Evolutionary conservation across 2,113 vertebrate species (phyloP).

Genomic region (Lophius piscatorius): DNA sequence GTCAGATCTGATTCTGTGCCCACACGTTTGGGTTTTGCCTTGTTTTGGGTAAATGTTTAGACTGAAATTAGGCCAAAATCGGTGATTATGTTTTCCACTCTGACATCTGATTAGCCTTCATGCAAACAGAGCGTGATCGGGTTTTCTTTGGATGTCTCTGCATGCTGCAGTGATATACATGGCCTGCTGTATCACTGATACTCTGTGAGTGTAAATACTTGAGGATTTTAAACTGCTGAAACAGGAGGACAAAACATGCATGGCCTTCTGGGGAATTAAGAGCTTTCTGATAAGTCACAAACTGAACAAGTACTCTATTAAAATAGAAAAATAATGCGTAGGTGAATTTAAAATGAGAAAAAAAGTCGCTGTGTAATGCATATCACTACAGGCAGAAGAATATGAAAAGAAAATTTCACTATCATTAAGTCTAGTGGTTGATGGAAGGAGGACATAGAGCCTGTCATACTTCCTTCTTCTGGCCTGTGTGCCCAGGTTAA

Average conservation of each 20-base stretch:
- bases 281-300: background rate
- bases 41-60: slow-evolving; percentile 1
- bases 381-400: background rate
- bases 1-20: slow-evolving; percentile 12
- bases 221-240: background rate
- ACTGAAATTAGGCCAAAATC: slow-evolving; percentile 22
- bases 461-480: slow-evolving; percentile 42
- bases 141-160: background rate
- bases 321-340: background rate
- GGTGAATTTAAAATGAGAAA: background rate
- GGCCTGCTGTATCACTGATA: background rate
- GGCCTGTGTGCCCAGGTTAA: slow-evolving; percentile 59
- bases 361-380: background rate
- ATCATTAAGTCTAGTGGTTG: slow-evolving; percentile 8
- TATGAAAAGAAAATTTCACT: background rate
- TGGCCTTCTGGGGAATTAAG: too few relatives aligned
- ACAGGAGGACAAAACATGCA: too few relatives aligned
- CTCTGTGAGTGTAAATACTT: background rate
- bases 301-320: background rate
- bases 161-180: background rate
- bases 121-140: background rate
- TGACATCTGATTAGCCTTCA: background rate
- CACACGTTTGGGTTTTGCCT: background rate
- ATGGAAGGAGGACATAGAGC: background rate
- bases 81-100: background rate